A percentile compares a stretch with the other conserved stretches of the same genome.
phyloP scores from a whole-genome alignment of 1,140 invertebrate species.

The Drosophila santomea region DNA sequence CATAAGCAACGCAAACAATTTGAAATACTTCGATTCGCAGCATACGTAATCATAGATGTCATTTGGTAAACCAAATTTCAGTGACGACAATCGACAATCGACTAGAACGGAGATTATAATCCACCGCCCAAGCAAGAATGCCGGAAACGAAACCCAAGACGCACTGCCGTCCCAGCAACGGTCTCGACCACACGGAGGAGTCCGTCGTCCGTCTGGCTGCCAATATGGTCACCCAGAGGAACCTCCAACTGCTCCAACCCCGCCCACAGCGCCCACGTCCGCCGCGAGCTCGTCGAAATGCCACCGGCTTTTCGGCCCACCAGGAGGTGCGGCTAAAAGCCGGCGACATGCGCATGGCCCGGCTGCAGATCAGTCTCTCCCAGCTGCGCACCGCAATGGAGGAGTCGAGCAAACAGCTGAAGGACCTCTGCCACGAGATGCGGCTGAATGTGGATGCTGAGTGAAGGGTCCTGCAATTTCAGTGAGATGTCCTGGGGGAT shows the following conservation, averaged over 20 bases:
- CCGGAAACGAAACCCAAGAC: slow-evolving; percentile 45
- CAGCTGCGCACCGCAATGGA: slow-evolving; percentile 60
- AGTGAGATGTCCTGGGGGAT: background rate
- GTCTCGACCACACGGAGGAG: slow-evolving; percentile 17
- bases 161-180: slow-evolving; percentile 27
- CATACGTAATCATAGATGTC: too few relatives aligned
- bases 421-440: slow-evolving; percentile 31
- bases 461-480: background rate
- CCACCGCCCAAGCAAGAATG: slow-evolving; percentile 9
- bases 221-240: slow-evolving; percentile 17
- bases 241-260: background rate
- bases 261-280: slow-evolving; percentile 1
- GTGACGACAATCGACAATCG: slow-evolving; percentile 30
- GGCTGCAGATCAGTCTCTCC: slow-evolving; percentile 48
- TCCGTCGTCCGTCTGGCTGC: slow-evolving; percentile 3
- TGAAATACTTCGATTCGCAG: slow-evolving; percentile 33
- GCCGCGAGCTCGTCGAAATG: slow-evolving; percentile 17
- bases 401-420: slow-evolving; percentile 34
- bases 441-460: slow-evolving; percentile 15
- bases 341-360: slow-evolving; percentile 61
- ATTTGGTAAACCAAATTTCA: slow-evolving; percentile 44
- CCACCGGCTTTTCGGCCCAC: slow-evolving; percentile 41
- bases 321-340: slow-evolving; percentile 57
- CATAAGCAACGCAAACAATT: slow-evolving; percentile 53
- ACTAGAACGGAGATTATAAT: background rate